Percentiles rank a stretch among this genome's conserved stretches.
phyloP scores from a whole-genome alignment of 2,797 vertebrate genomes.

The Onychomys leucogaster region DNA sequence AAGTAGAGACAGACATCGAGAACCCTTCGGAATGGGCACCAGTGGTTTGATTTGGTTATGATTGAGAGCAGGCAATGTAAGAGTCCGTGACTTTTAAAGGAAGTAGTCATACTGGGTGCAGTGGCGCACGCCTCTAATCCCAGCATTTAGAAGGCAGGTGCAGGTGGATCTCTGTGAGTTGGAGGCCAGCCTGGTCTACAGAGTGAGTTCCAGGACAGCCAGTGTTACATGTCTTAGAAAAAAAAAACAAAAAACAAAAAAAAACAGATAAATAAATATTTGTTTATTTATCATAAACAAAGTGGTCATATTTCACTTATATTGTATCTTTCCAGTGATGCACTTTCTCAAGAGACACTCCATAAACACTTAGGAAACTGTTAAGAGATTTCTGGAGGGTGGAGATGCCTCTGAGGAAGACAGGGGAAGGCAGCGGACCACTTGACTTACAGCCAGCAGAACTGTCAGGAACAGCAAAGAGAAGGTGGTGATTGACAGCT shows the following conservation, averaged over 20 bases:
- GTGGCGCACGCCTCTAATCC: not conserved
- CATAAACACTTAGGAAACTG: not conserved
- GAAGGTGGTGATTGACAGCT: not conserved
- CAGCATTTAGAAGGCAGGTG: not conserved
- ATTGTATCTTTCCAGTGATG: slow-evolving; percentile 8
- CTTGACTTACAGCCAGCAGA: not conserved
- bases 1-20: not conserved
- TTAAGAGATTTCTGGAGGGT: not conserved
- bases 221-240: not conserved
- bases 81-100: not conserved
- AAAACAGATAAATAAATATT: not conserved
- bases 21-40: not conserved
- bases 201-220: not conserved
- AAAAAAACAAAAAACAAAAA: not conserved
- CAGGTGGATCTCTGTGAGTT: not conserved
- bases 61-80: not conserved
- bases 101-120: not conserved
- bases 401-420: not conserved
- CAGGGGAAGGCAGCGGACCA: not conserved
- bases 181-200: not conserved
- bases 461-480: not conserved
- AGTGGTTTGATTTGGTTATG: not conserved
- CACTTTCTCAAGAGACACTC: not conserved
- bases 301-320: not conserved
- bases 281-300: not conserved